A percentile compares a stretch with the other conserved stretches of the same genome.
Evolutionary conservation across 2,113 vertebrate species (phyloP).

Genomic region (Oreochromis aureus): DNA sequence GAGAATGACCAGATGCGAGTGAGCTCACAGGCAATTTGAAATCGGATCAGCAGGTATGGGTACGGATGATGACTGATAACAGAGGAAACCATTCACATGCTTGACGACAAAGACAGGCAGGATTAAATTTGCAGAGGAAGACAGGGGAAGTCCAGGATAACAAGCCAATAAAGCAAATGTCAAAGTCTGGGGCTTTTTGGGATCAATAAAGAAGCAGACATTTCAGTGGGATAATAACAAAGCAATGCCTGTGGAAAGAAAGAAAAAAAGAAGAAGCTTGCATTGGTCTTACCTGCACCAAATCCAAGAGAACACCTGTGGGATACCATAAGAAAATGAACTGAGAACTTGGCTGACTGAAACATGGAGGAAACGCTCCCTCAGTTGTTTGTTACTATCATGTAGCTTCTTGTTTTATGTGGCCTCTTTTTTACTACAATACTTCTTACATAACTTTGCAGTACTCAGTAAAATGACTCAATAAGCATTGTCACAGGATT

Average conservation of each 20-base stretch:
- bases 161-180: neutral
- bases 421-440: neutral
- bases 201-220: neutral
- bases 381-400: neutral
- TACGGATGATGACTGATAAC: neutral
- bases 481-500: neutral
- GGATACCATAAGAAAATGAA: neutral
- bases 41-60: neutral
- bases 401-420: neutral
- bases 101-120: neutral
- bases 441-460: neutral
- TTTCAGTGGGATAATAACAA: neutral
- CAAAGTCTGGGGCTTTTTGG: neutral
- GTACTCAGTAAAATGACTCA: neutral
- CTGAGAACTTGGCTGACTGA: neutral
- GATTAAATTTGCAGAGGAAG: neutral
- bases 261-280: accelerated
- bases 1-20: neutral
- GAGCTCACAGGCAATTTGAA: neutral
- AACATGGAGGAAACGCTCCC: neutral
- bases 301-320: neutral
- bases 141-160: neutral
- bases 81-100: neutral
- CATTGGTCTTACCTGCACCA: neutral
- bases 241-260: neutral